These are phyloP conservation scores for Drosophila nebulosa DNA, from an alignment of 1,140 invertebrate genomes.

Conservation along the genomic window DNA sequence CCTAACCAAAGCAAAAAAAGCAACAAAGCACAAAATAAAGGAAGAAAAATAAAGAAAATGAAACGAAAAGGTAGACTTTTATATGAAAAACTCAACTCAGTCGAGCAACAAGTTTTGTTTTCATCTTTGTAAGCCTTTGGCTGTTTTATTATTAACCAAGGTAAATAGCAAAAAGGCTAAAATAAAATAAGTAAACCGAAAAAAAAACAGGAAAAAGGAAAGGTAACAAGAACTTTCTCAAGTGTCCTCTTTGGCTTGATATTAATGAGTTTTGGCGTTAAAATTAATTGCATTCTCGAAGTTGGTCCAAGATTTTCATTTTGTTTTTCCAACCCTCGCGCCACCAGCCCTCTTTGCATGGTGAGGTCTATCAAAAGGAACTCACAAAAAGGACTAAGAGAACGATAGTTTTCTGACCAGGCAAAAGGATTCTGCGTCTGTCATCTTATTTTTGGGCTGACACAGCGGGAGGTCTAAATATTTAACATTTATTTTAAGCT, in stretches of 20 bases:
- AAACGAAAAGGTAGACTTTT: constrained; percentile 48
- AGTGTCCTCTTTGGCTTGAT: constrained; percentile 46
- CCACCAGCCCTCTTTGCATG: neutral
- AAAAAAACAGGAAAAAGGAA: constrained; percentile 23
- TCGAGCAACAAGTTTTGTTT: constrained; percentile 75
- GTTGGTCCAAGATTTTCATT: constrained; percentile 56
- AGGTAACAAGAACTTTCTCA: constrained; percentile 43
- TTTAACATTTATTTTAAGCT: constrained; percentile 57
- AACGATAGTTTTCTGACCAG: constrained; percentile 53
- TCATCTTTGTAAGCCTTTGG: constrained; percentile 71
- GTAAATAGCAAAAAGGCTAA: constrained; percentile 70
- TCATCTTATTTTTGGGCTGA: constrained; percentile 57
- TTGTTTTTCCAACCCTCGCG: constrained; percentile 22
- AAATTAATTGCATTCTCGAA: constrained; percentile 77
- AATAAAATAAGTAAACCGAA: constrained; percentile 33
- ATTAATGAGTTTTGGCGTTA: constrained; percentile 78
- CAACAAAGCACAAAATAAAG: neutral
- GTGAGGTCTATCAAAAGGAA: constrained; percentile 43
- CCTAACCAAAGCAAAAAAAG: constrained; percentile 15
- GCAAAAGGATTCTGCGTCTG: constrained; percentile 26
- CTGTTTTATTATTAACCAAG: constrained; percentile 76
- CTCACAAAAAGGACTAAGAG: constrained; percentile 3
- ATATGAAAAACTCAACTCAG: constrained; percentile 45
- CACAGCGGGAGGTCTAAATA: constrained; percentile 56
- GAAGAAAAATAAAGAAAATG: constrained; percentile 10